A percentile compares a stretch with the other conserved stretches of the same genome.
phyloP scores from a whole-genome alignment of 2,888 invertebrate species.

The Lasiommata megera region DNA sequence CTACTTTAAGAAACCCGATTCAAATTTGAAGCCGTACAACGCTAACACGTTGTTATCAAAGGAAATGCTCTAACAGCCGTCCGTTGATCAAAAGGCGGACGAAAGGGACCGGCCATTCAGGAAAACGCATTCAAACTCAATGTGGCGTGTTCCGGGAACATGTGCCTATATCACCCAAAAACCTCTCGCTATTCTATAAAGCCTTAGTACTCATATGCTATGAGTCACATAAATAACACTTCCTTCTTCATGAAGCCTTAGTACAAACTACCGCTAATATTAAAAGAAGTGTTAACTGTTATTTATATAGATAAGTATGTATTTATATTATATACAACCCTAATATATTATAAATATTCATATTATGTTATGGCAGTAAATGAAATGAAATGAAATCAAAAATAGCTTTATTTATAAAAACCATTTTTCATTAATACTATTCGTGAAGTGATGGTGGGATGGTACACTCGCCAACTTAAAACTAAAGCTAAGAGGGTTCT shows the following conservation, averaged over 20 bases:
- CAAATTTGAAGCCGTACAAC: not conserved
- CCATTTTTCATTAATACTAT: too few relatives aligned
- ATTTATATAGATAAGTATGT: too few relatives aligned
- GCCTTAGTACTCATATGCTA: not conserved
- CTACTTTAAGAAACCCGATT: not conserved
- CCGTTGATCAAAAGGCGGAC: constrained; percentile 23
- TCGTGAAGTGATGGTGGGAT: too few relatives aligned
- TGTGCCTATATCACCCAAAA: not conserved
- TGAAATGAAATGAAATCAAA: too few relatives aligned
- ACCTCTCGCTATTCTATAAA: constrained; percentile 1
- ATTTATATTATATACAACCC: too few relatives aligned
- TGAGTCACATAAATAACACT: not conserved
- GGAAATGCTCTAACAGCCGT: not conserved
- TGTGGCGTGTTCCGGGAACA: not conserved
- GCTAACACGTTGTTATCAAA: not conserved
- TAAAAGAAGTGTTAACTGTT: too few relatives aligned
- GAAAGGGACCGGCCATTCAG: constrained; percentile 13
- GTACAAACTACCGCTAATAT: not conserved
- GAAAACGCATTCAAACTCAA: constrained; percentile 11
- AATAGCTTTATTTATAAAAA: too few relatives aligned
- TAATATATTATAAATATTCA: too few relatives aligned
- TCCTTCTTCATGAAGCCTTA: not conserved
- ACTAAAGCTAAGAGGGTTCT: too few relatives aligned
- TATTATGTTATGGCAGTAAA: too few relatives aligned
- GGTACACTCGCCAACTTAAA: too few relatives aligned